Conservation (phyloP, 2,113 vertebrate genomes). For the Platichthys flesus region DNA sequence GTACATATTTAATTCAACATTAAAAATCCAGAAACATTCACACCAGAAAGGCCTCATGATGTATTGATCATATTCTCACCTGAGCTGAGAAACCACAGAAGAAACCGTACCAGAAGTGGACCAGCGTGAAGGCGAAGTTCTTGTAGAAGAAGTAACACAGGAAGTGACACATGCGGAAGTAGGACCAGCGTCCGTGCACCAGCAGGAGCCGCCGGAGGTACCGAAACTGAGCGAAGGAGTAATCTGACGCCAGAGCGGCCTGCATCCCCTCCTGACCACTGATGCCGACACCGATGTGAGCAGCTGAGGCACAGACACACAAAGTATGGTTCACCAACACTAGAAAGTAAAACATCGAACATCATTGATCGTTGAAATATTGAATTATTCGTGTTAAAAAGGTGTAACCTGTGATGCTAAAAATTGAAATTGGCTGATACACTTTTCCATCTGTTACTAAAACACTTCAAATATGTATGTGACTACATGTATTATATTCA, state of each 20-base stretch:
- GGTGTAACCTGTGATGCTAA: neutral
- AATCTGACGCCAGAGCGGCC: slow-evolving; percentile 85
- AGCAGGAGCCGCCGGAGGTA: slow-evolving; percentile 86
- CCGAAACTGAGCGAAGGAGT: slow-evolving; percentile 85
- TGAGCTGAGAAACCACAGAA: slow-evolving; percentile 89
- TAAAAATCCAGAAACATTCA: neutral
- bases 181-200: slow-evolving; percentile 86
- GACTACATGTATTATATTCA: too few relatives aligned
- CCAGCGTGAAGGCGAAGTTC: slow-evolving; percentile 87
- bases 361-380: neutral
- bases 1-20: neutral
- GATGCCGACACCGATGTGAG: slow-evolving; percentile 85
- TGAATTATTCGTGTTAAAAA: neutral
- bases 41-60: neutral
- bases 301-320: slow-evolving; percentile 73
- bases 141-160: slow-evolving; percentile 90
- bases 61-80: slow-evolving; percentile 61
- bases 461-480: too few relatives aligned
- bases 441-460: too few relatives aligned
- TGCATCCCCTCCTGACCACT: slow-evolving; percentile 87
- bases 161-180: slow-evolving; percentile 87
- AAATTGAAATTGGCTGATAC: too few relatives aligned
- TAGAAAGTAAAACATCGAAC: neutral
- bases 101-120: slow-evolving; percentile 89
- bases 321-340: neutral